A percentile compares a stretch with the other conserved stretches of the same genome.
Evolutionary conservation across 1,140 invertebrate species (phyloP).

Genomic region (Musca vetustissima): DNA sequence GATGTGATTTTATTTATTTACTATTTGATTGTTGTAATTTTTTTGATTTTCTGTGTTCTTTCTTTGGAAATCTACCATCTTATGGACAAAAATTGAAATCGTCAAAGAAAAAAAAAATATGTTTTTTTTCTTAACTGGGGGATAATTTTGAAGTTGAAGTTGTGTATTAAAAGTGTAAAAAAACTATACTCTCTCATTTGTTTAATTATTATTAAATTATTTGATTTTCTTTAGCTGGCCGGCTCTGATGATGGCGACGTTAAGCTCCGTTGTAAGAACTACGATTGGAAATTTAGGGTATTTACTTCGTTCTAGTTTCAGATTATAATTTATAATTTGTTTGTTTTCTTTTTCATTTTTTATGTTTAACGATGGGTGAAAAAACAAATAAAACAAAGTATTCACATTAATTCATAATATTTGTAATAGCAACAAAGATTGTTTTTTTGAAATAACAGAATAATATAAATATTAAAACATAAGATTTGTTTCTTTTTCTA

Average conservation of each 20-base stretch:
- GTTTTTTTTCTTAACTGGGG: not conserved
- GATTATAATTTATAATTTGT: too few relatives aligned
- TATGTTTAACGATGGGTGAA: not conserved
- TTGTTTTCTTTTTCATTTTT: not conserved
- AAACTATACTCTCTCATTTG: not conserved
- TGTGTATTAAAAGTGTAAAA: not conserved
- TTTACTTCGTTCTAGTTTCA: slow-evolving; percentile 39
- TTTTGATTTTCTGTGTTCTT: not conserved
- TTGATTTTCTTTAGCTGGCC: slow-evolving; percentile 43
- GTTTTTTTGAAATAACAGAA: not conserved
- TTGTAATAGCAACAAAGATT: not conserved
- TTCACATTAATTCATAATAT: not conserved
- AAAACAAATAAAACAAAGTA: too few relatives aligned
- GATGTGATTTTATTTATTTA: too few relatives aligned
- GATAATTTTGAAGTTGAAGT: not conserved
- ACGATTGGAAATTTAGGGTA: slow-evolving; percentile 82
- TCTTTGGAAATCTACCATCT: slow-evolving; percentile 35
- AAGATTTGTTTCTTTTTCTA: too few relatives aligned
- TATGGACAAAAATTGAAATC: too few relatives aligned
- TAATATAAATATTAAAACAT: slow-evolving; percentile 1
- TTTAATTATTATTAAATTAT: not conserved
- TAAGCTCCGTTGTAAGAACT: slow-evolving; percentile 65
- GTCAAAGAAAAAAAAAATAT: not conserved
- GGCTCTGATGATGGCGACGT: slow-evolving; percentile 59
- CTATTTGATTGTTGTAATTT: not conserved